These are phyloP conservation scores for Zeugodacus cucurbitae DNA, from an alignment of 1,140 invertebrate genomes.

Conservation along the genomic window DNA sequence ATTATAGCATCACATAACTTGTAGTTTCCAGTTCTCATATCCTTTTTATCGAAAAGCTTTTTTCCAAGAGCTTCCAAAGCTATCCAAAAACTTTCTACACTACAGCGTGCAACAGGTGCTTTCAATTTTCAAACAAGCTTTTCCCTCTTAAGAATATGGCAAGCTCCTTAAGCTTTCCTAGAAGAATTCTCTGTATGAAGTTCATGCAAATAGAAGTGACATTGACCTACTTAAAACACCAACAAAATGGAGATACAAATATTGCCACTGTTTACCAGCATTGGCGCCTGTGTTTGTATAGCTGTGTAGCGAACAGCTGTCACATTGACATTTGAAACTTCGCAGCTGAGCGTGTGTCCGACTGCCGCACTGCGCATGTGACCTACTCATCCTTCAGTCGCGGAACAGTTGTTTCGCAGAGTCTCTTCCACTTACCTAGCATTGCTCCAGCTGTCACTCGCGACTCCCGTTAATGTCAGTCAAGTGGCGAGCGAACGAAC, in stretches of 20 bases:
- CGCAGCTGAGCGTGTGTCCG: neutral
- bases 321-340: conserved; percentile 37
- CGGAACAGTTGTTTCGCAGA: neutral
- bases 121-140: neutral
- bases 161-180: neutral
- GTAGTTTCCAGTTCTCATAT: neutral
- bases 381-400: conserved; percentile 44
- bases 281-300: neutral
- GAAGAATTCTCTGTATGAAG: neutral
- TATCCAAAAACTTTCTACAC: neutral
- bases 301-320: conserved; percentile 39
- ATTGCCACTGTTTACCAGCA: neutral
- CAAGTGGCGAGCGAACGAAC: conserved; percentile 58
- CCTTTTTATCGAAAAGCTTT: neutral
- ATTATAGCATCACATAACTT: too few relatives aligned
- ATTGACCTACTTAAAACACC: neutral
- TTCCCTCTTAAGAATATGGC: neutral
- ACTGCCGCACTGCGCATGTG: conserved; percentile 55
- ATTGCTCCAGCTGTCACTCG: neutral
- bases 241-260: neutral
- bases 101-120: neutral
- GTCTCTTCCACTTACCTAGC: neutral
- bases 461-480: conserved; percentile 48
- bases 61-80: neutral
- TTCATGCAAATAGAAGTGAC: neutral